Base-by-base conservation (phyloP, 2,888 invertebrate species). In the Euzetes globulus region DNA sequence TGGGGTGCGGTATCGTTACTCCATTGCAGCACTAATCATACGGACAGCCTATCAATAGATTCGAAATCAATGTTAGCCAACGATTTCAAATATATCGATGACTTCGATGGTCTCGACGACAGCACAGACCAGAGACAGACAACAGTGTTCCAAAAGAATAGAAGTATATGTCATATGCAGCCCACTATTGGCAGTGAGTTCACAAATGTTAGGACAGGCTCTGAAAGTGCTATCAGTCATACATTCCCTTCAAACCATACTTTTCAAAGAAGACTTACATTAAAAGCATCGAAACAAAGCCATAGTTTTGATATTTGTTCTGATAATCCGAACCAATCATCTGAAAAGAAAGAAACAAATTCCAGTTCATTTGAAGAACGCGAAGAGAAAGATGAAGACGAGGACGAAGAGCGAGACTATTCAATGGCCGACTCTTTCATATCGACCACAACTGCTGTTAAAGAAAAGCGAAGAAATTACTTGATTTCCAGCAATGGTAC, bases 51-150 rank as follows among this genome's bases (percentile, higher is more conserved):
- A 17, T 29, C 68, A n/a, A 68, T 68, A n/a, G 68, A 68, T 22
- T 15, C 37, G 41, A 68, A 68, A n/a, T 15, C 37, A 41, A n/a
- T 68, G 19, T 5, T 68, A 11, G 22, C 68, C 41, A 50, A 75
- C 60, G 82, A 82, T n/a, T 80, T 83, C 70, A 82, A 82, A 75
- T 83, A 87, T 80, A 91, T 90, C 75, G 91, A 91, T 78, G 91
- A 91, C 72, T 82, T 83, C 71, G 73, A 75, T 25, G 29, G 17
- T 3, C 60, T 47, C 19, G 73, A 73, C 7, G 41, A 41, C 1
- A 41, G 52, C 27, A n/a, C 15, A 2, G 70, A 70, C 17, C 33
- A 29, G 19, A 52, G 71, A 17, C 41, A 60, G 29, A 33, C 75
- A 9, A 37, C 75, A 72, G 75, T 45, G 71, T 75, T 74, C 47